Conservation (phyloP, 1,140 invertebrate species). For the Dryas iulia region DNA sequence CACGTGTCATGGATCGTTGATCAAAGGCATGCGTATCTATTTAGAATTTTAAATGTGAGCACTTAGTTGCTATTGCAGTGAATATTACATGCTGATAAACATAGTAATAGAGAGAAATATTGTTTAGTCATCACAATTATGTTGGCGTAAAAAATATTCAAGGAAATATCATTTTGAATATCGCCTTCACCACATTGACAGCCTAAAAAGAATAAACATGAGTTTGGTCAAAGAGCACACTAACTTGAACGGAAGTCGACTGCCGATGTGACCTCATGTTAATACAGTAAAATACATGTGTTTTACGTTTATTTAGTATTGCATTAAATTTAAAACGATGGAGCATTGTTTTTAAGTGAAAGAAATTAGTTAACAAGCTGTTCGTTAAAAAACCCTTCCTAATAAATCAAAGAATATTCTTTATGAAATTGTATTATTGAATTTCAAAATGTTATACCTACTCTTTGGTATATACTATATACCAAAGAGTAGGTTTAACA, state of each 20-base stretch:
- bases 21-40: slow-evolving; percentile 19
- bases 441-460: too few relatives aligned
- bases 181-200: not conserved
- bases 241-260: slow-evolving; percentile 46
- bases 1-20: slow-evolving; percentile 24
- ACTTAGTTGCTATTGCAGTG: not conserved
- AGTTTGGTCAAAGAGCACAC: slow-evolving; percentile 51
- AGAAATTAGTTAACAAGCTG: too few relatives aligned
- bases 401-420: too few relatives aligned
- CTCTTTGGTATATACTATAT: too few relatives aligned
- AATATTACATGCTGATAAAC: not conserved
- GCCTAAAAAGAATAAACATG: slow-evolving; percentile 9
- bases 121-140: not conserved
- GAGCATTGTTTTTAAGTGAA: too few relatives aligned
- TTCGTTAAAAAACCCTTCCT: too few relatives aligned
- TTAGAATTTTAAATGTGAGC: slow-evolving; percentile 12
- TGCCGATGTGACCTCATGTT: slow-evolving; percentile 37
- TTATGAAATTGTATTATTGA: too few relatives aligned
- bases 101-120: not conserved
- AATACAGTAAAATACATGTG: not conserved
- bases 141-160: not conserved
- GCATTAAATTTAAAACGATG: not conserved
- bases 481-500: too few relatives aligned
- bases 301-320: not conserved
- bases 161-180: not conserved